These are phyloP conservation scores for Stercorarius parasiticus DNA, from an alignment of 2,113 vertebrate genomes.

Conservation along the genomic window DNA sequence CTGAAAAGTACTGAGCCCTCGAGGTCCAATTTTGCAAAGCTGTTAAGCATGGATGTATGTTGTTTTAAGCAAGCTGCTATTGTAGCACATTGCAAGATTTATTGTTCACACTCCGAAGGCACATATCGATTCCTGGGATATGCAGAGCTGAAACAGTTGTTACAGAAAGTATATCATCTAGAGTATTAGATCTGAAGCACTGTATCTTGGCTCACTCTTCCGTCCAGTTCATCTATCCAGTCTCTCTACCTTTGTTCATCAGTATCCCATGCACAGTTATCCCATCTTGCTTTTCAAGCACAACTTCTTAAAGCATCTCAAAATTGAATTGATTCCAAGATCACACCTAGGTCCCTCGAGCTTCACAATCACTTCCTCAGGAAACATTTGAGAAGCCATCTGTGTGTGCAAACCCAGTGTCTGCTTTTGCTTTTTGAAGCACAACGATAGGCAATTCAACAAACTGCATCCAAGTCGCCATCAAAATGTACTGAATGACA, in stretches of 20 bases:
- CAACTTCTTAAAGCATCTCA: not conserved
- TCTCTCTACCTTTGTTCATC: not conserved
- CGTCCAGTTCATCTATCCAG: not conserved
- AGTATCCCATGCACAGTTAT: not conserved
- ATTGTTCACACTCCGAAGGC: not conserved
- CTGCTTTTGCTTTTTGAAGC: not conserved
- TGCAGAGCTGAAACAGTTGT: not conserved
- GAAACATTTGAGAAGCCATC: not conserved
- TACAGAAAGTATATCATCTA: not conserved
- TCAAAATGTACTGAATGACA: not conserved
- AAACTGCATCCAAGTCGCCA: not conserved
- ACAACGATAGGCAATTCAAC: not conserved
- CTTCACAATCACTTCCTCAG: not conserved
- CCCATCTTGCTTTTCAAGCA: not conserved
- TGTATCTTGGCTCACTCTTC: not conserved
- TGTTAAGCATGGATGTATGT: not conserved
- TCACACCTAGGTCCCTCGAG: not conserved
- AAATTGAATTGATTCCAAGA: not conserved
- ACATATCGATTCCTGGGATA: not conserved
- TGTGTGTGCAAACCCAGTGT: not conserved
- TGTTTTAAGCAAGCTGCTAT: constrained; percentile 13
- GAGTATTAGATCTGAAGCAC: not conserved
- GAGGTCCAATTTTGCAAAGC: not conserved
- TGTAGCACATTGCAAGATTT: not conserved
- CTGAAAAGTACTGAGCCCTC: not conserved